These are phyloP conservation scores for Eudemis profundana DNA, from an alignment of 2,888 invertebrate species.

Conservation along the genomic window DNA sequence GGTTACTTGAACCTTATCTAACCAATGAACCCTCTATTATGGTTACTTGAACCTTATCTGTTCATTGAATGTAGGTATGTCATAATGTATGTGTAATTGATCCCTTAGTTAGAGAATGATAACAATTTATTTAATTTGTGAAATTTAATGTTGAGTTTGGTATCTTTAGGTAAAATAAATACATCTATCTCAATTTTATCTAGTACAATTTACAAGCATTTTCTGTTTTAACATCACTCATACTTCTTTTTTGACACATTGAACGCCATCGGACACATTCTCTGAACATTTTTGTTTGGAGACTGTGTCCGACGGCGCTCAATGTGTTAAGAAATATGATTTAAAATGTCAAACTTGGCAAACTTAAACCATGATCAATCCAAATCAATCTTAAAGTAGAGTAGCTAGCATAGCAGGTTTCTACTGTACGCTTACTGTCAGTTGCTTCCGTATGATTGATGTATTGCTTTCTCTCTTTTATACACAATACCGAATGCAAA, in stretches of 20 bases:
- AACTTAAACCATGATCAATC: not conserved
- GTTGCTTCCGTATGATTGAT: constrained; percentile 72
- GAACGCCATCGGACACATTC: too few species aligned
- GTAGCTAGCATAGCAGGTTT: constrained; percentile 53
- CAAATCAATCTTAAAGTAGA: constrained; percentile 13
- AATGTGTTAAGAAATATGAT: too few species aligned
- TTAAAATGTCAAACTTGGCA: not conserved
- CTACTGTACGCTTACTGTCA: constrained; percentile 66
- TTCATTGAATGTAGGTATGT: not conserved
- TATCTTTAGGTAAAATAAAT: not conserved
- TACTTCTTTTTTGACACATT: too few species aligned
- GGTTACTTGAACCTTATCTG: constrained; percentile 20
- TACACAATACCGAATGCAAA: constrained; percentile 63
- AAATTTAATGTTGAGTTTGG: not conserved
- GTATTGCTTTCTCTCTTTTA: constrained; percentile 68
- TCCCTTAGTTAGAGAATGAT: not conserved
- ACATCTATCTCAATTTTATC: too few species aligned
- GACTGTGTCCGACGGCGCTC: too few species aligned
- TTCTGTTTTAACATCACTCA: not conserved
- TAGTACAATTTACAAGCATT: not conserved
- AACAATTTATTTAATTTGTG: not conserved
- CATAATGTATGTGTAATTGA: not conserved
- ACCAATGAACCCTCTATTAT: not conserved
- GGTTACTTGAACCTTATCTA: constrained; percentile 20
- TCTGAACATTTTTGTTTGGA: too few species aligned